Evolutionary conservation across 37 sponge, comb jelly and placozoan genomes (phyloP), one percentile per base, ranked within the genome.

Genomic region (Halichondria panicea): DNA sequence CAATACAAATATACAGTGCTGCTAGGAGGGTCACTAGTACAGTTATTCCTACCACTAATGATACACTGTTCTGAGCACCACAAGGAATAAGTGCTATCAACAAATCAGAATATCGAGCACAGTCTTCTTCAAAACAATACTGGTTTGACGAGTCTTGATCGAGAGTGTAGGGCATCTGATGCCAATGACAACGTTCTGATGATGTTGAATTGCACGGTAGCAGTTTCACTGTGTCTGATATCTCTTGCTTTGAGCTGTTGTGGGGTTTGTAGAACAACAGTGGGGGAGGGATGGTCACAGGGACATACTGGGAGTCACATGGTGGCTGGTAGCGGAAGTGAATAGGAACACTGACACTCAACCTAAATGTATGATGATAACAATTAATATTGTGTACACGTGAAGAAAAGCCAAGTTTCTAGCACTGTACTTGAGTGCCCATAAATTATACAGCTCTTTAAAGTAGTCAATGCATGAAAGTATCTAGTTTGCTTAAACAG

Each of bases 241-340:
- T 42, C 9, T 45, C 12, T 21, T 46, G 73, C 40, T 56, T n/a
- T n/a, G n/a, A n/a, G n/a, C n/a, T n/a, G n/a, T n/a, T n/a, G n/a
- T n/a, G n/a, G n/a, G n/a, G n/a, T n/a, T n/a, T n/a, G 25, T 9
- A 27, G 56, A 76, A 62, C 21, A 76, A 36, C 36, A 63, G 30
- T 22, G 76, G 76, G 11, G 63, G 36, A 27, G 76, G 76, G 36
- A 76, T 30, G 34, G 4, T 40, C 11, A 76, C 64, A 18, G 64
- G 8, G 8, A 12, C 31, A 38, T 76, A 76, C 37, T 76, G 25
- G n/a, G 58, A 3, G 3, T 55, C 55, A 5, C 34, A 22, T 48
- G 76, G 76, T 1, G 53, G 35, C 33, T 76, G 76, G 35, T 76
- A 76, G n/a, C 76, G 76, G 33, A 76, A 76, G 33, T 76, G 76